A percentile compares a stretch with the other conserved stretches of the same genome.
Conservation (phyloP, 2,113 vertebrate genomes). For the Lethenteron reissneri region DNA sequence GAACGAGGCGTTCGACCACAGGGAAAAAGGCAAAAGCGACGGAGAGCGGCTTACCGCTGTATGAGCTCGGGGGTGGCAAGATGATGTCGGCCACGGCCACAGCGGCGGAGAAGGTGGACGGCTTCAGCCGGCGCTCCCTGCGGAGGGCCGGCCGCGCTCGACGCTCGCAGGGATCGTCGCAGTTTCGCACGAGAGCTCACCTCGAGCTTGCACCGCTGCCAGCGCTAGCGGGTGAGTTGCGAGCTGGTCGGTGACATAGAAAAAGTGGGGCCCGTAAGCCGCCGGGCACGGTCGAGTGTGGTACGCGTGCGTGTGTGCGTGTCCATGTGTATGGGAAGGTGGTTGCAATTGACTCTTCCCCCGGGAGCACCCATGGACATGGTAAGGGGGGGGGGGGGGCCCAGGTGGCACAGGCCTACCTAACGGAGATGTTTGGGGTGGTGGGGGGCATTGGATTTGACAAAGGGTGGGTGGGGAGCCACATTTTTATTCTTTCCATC, state of each 20-base stretch:
- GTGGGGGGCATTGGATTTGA: too few species aligned
- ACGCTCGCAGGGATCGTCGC: conserved; percentile 65
- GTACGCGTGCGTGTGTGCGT: background rate
- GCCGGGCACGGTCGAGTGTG: background rate
- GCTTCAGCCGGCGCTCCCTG: conserved; percentile 60
- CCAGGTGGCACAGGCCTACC: too few species aligned
- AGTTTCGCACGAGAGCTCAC: conserved; percentile 76
- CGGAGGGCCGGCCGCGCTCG: conserved; percentile 60
- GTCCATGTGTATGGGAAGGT: background rate
- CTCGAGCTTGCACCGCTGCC: conserved; percentile 67
- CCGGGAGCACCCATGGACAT: too few species aligned
- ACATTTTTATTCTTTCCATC: too few species aligned
- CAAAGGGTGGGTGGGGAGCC: too few species aligned
- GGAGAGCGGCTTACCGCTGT: too few species aligned
- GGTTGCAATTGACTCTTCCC: too few species aligned
- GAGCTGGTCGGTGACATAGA: background rate
- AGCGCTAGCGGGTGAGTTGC: conserved; percentile 50
- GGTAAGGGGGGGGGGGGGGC: too few species aligned
- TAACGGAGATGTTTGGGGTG: too few species aligned
- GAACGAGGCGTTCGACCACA: too few species aligned
- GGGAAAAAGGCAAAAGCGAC: too few species aligned
- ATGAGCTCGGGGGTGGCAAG: background rate
- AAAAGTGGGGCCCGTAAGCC: too few species aligned
- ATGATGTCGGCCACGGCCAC: conserved; percentile 55
- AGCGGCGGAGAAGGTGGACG: conserved; percentile 71